These are phyloP conservation scores for Bradypodion ventrale DNA, from an alignment of 2,797 vertebrate genomes.

Conservation along the genomic window DNA sequence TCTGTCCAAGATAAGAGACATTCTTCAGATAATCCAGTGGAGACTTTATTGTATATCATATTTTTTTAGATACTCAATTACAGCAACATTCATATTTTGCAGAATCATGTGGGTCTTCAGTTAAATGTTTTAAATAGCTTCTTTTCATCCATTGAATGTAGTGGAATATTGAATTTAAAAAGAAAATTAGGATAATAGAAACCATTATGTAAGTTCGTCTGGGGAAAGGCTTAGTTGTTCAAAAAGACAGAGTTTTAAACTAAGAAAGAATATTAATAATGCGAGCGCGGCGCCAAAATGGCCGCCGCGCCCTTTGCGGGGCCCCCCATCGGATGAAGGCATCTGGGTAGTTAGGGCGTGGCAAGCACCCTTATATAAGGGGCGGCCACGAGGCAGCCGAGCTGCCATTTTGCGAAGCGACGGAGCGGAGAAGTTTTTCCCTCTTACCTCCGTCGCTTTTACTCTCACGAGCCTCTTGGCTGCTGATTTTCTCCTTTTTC, in stretches of 20 bases:
- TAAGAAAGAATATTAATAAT: not conserved
- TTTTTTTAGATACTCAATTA: constrained; percentile 24
- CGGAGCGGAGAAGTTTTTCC: too few species aligned
- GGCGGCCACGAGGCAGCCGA: too few species aligned
- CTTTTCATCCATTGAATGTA: not conserved
- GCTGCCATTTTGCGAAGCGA: too few species aligned
- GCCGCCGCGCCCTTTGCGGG: too few species aligned
- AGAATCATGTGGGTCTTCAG: not conserved
- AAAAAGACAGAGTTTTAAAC: not conserved
- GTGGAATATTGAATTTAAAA: not conserved
- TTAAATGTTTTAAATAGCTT: constrained; percentile 20
- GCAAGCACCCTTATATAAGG: too few species aligned
- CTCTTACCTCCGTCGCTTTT: too few species aligned
- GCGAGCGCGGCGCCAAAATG: too few species aligned
- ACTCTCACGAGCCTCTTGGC: too few species aligned
- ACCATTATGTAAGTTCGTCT: not conserved
- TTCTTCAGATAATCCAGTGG: constrained; percentile 6
- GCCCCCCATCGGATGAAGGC: too few species aligned
- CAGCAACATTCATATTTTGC: not conserved
- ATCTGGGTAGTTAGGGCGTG: too few species aligned
- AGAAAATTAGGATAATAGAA: not conserved
- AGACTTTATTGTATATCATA: constrained; percentile 9
- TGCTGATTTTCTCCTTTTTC: too few species aligned
- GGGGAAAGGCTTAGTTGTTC: not conserved
- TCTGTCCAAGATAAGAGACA: constrained; percentile 19